These are phyloP conservation scores for Orchesella flavescens DNA, from an alignment of 2,888 invertebrate species.

Conservation along the genomic window DNA sequence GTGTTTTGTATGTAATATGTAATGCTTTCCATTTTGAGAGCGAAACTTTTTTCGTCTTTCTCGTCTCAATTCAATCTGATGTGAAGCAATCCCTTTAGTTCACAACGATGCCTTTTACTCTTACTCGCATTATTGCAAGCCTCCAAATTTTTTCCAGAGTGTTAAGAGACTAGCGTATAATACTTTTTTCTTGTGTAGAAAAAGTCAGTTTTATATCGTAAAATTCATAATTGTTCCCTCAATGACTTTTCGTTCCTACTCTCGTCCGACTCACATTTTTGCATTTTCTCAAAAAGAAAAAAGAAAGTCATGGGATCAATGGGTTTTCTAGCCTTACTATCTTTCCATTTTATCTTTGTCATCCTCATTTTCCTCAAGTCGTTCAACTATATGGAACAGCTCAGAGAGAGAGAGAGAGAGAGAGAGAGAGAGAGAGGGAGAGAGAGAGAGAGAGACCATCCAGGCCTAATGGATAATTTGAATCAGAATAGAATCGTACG, in stretches of 20 bases:
- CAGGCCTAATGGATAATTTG: too few relatives aligned
- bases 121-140: not conserved
- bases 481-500: too few relatives aligned
- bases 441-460: too few relatives aligned
- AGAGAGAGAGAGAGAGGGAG: too few relatives aligned
- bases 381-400: too few relatives aligned
- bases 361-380: not conserved
- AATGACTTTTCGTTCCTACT: conserved; percentile 1
- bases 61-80: conserved; percentile 48
- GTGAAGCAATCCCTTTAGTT: conserved; percentile 25
- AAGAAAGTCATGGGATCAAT: conserved; percentile 14
- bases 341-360: conserved; percentile 26
- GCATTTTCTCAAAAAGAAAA: not conserved
- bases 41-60: conserved; percentile 24
- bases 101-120: not conserved
- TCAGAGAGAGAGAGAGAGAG: too few relatives aligned
- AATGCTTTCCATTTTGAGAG: too few relatives aligned
- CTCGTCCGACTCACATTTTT: not conserved
- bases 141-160: not conserved
- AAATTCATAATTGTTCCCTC: conserved; percentile 15
- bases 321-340: not conserved
- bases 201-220: conserved; percentile 4
- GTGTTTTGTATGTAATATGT: too few relatives aligned
- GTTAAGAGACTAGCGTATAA: not conserved
- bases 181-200: not conserved